These are phyloP conservation scores for Scaptomyza pallida DNA, from an alignment of 1,140 invertebrate genomes.

Conservation along the genomic window DNA sequence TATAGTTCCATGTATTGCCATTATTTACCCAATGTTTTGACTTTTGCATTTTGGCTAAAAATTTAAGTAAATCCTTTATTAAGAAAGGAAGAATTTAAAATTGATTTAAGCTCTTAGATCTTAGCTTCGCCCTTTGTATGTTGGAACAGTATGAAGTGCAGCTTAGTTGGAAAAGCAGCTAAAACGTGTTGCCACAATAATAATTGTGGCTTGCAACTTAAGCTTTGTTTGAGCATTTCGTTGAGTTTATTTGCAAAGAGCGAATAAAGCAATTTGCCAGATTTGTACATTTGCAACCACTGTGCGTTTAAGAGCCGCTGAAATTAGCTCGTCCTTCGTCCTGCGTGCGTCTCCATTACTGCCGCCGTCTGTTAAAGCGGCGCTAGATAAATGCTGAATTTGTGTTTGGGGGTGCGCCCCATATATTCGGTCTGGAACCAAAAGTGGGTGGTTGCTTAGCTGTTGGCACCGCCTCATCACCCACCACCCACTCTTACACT, in stretches of 20 bases:
- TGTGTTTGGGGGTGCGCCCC: slow-evolving; percentile 74
- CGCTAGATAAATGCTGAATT: slow-evolving; percentile 82
- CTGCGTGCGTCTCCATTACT: slow-evolving; percentile 21
- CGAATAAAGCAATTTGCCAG: not conserved
- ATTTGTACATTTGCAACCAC: slow-evolving; percentile 37
- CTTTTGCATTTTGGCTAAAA: too few relatives aligned
- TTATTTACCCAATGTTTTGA: too few relatives aligned
- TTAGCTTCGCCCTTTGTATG: not conserved
- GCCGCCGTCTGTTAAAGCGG: slow-evolving; percentile 64
- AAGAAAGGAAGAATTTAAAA: too few relatives aligned
- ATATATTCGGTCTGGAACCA: slow-evolving; percentile 61
- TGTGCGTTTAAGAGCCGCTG: slow-evolving; percentile 75
- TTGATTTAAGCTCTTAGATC: too few relatives aligned
- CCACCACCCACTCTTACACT: slow-evolving; percentile 13
- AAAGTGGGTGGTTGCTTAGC: not conserved
- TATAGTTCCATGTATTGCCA: too few relatives aligned
- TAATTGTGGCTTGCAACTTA: not conserved
- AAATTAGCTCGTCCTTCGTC: slow-evolving; percentile 62
- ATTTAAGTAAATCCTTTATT: too few relatives aligned
- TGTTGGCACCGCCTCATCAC: slow-evolving; percentile 8
- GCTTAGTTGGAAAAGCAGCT: not conserved
- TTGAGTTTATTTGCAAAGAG: not conserved
- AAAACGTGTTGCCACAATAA: not conserved
- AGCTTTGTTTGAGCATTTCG: not conserved
- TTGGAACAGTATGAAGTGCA: not conserved